Evolutionary conservation across 2,888 invertebrate genomes (phyloP), one percentile per base, ranked within the genome.

Genomic region (Calliphora vomitoria): DNA sequence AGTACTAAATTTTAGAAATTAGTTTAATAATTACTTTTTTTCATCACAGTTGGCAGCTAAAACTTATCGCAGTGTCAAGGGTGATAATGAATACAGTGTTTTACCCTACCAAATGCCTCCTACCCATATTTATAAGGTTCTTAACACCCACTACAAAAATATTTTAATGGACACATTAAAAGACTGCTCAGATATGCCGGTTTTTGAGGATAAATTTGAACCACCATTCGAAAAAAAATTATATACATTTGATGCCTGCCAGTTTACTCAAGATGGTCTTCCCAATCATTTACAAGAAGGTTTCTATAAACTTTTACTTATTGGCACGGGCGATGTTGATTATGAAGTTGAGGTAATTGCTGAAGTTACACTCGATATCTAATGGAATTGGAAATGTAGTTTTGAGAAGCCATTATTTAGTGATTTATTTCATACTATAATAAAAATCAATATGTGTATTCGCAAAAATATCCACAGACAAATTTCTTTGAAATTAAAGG

Each of bases 201-300:
- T 58, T 8, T 89, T 89, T 15, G 55, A 86, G 18, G 85, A 62
- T 8, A 60, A 81, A 1, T 50, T 85, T 4, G 35, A 66, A 8
- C 89, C 86, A 1, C 89, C 89, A 5, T 84, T 89, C 68, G 89
- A 89, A 4, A 88, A 74, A 38, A 81, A 71, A 41, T 62, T 44
- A 1, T 90, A 87, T n/a, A 58, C 20, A 0, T 18, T 86, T 1
- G 31, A 83, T 2, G 76, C 82, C 10, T 90, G 90, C 71, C 58
- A 85, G n/a, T 15, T 90, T 31, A 85, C 74, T 2, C 81, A 80
- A 35, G 89, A 89, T 3, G 41, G 15, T 8, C 71, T 89, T 0
- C 90, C 90, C 0, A 83, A 88, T n/a, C 83, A 89, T 75, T 3
- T 90, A 66, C 87, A 89, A 8, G 84, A 85, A 0, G 90, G 90